Evolutionary conservation across 2,113 vertebrate species (phyloP), one percentile per base, ranked within the genome.

Genomic region (Chlamydotis undulata): DNA sequence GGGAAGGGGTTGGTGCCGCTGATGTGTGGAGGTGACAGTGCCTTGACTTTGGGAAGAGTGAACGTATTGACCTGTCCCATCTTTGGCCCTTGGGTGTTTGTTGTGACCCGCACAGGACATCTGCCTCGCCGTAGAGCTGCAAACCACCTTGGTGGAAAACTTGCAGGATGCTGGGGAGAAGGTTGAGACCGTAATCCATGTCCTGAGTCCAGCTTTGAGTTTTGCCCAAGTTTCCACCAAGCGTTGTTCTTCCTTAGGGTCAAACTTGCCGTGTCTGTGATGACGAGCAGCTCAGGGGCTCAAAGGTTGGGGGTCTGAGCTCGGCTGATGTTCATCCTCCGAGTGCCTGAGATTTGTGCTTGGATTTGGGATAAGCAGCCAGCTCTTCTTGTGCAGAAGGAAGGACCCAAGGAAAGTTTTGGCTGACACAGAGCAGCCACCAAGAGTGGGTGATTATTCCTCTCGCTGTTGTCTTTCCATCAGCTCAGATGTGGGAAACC

Each of bases 391-490:
- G 8, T 4, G 28, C 31, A 60, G 22, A 50, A 26, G 28, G 43
- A 73, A 35, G 7, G 16, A 55, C 33, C 26, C n/a, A 33, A 33
- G 57, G 41, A 9, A 33, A 37, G 15, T 23, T 69, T 50, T 8
- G 71, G 16, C 47, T 57, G 86, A 12, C 0, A 1, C 2, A 7
- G 39, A 8, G 41, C 2, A 2, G 14, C 21, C 10, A 4, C 0
- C 3, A 49, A 7, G 8, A 41, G 33, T 4, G 15, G 29, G 45
- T 11, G 26, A 4, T 50, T 31, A 4, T 3, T n/a, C 16, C 63
- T 59, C 24, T 65, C 5, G 4, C 6, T 6, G 16, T 19, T 61
- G 41, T 10, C 35, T 31, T 77, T 45, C 65, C 29, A 14, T 31
- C 47, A 5, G 41, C 50, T 39, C 55, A 24, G 23, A 17, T 24